These are phyloP conservation scores for Heliconius charithonia DNA, from an alignment of 2,888 invertebrate species.

Conservation along the genomic window DNA sequence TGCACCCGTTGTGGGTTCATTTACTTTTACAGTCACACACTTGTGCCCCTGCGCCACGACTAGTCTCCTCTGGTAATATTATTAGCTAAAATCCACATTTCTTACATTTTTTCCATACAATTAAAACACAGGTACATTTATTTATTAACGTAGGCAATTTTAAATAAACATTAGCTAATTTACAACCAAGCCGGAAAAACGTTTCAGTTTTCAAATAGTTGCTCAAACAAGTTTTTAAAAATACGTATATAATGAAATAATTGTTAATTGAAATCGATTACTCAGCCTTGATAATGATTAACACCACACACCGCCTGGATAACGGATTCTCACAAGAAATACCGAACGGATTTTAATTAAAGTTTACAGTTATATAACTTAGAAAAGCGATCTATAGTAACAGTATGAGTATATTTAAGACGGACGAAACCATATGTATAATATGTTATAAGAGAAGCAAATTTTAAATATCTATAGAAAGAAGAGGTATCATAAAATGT, in stretches of 20 bases:
- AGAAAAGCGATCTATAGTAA: constrained; percentile 9
- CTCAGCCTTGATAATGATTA: constrained; percentile 23
- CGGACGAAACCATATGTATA: not conserved
- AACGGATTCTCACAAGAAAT: constrained; percentile 38
- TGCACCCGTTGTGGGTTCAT: too few species aligned
- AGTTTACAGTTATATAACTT: constrained; percentile 39
- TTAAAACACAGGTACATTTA: too few species aligned
- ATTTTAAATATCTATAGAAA: constrained; percentile 9
- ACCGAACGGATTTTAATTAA: constrained; percentile 40
- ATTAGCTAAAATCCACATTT: too few species aligned
- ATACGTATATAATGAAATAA: not conserved
- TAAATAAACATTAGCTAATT: not conserved
- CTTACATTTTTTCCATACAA: too few species aligned
- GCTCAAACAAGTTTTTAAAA: not conserved
- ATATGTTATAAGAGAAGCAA: constrained; percentile 19
- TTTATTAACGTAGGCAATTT: not conserved
- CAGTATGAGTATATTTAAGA: constrained; percentile 17
- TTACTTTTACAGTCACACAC: too few species aligned
- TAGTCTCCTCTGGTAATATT: too few species aligned
- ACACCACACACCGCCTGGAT: constrained; percentile 26
- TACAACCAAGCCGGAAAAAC: not conserved
- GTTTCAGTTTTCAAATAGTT: not conserved
- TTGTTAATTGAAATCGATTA: constrained; percentile 3
- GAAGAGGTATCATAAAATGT: constrained; percentile 16
- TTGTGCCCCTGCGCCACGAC: too few species aligned